These are phyloP conservation scores for Paralinhomoeus sp. DNA, from an alignment of 2,888 invertebrate species.

Conservation along the genomic window DNA sequence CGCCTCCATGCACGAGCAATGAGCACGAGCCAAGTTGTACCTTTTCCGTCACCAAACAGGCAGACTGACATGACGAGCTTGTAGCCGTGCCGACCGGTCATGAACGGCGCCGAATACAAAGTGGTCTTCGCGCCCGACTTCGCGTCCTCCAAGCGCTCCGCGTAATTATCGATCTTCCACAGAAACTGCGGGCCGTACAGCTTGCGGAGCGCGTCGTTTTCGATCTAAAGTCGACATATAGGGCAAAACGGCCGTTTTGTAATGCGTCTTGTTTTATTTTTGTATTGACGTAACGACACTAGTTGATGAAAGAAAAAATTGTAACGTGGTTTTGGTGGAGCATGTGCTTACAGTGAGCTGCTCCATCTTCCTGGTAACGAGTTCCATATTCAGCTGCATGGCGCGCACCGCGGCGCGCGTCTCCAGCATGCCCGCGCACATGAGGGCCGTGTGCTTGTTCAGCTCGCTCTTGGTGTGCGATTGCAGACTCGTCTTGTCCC, in stretches of 20 bases:
- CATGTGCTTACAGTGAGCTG: slow-evolving; percentile 4
- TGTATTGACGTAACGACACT: no score
- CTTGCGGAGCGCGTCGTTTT: slow-evolving; percentile 23
- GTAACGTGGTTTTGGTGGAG: no score
- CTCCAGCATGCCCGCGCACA: slow-evolving; percentile 23
- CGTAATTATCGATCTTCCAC: slow-evolving; percentile 27
- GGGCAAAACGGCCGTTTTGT: no score
- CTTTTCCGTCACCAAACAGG: slow-evolving; percentile 14
- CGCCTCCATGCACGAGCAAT: no score
- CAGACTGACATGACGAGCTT: slow-evolving; percentile 26
- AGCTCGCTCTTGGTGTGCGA: slow-evolving; percentile 25
- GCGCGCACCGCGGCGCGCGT: slow-evolving; percentile 15
- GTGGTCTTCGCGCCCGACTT: slow-evolving; percentile 23
- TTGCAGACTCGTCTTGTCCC: slow-evolving; percentile 20
- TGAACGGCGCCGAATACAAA: slow-evolving; percentile 27
- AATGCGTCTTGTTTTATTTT: no score
- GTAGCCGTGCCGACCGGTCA: slow-evolving; percentile 28
- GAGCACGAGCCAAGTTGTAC: background rate
- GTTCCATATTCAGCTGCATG: slow-evolving; percentile 11
- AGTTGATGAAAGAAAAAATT: no score
- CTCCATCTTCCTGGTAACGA: slow-evolving; percentile 8
- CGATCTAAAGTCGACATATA: no score
- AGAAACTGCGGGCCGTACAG: slow-evolving; percentile 27
- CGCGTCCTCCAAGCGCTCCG: slow-evolving; percentile 21
- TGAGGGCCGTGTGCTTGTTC: slow-evolving; percentile 22